Evolutionary conservation across 1,140 invertebrate species (phyloP).

Genomic region (Elymnias hypermnestra): DNA sequence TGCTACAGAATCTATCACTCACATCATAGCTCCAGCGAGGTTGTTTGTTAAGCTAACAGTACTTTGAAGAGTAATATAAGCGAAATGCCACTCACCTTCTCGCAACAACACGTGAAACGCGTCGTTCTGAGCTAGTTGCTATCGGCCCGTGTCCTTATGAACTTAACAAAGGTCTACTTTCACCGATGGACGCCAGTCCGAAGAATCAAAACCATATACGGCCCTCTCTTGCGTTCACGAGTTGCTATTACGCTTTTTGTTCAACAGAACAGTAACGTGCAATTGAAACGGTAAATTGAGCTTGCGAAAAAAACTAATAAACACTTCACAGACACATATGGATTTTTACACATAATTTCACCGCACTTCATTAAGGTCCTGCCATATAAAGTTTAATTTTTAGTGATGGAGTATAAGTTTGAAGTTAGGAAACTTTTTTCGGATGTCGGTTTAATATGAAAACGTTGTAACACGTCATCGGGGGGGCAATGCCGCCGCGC

Average conservation of each 20-base stretch:
- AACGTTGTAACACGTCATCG: constrained; percentile 31
- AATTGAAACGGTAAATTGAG: constrained; percentile 62
- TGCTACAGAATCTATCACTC: too few species aligned
- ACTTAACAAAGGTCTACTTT: constrained; percentile 72
- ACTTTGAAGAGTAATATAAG: constrained; percentile 43
- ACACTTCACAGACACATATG: constrained; percentile 56
- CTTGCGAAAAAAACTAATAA: constrained; percentile 45
- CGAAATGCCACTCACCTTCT: constrained; percentile 58
- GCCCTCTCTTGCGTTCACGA: constrained; percentile 54
- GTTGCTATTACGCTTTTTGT: constrained; percentile 56
- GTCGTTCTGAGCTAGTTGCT: constrained; percentile 56
- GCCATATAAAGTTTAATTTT: constrained; percentile 12
- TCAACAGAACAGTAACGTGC: constrained; percentile 69
- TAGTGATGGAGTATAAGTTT: constrained; percentile 37
- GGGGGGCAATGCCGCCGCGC: constrained; percentile 48
- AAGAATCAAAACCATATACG: constrained; percentile 64
- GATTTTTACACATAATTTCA: constrained; percentile 41
- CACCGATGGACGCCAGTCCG: constrained; percentile 53
- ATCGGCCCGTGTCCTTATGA: constrained; percentile 63
- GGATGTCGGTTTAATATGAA: constrained; percentile 33
- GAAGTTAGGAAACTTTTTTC: constrained; percentile 63
- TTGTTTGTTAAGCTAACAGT: constrained; percentile 34
- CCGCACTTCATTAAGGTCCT: constrained; percentile 31
- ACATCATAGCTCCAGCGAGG: too few species aligned
- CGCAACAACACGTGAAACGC: constrained; percentile 58